Base-by-base conservation (phyloP, 2,888 invertebrate genomes). In the Andrena trimmerana region DNA sequence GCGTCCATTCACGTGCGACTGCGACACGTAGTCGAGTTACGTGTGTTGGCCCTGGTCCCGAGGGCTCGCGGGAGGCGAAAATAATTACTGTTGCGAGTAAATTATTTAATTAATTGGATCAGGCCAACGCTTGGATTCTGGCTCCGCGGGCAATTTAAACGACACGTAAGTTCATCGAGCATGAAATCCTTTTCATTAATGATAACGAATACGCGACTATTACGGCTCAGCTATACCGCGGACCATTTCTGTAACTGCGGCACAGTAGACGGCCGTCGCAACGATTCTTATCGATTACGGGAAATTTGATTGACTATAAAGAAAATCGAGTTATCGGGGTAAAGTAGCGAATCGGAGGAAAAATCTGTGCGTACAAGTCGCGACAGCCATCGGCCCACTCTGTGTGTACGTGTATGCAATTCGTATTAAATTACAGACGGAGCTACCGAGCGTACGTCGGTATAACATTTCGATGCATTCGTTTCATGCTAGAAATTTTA, bases 401-500 rank as follows among this genome's bases (percentile, higher is more conserved):
- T 31, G 31, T 13, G n/a, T 16, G 33, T 36, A 16, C 59, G 68
- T 57, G 33, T 59, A 42, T 52, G 73, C 72, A 65, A 83, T 31
- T 62, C 69, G 66, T 66, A 36, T 88, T 72, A 31, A 85, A 81
- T 85, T 86, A 65, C 86, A 77, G 76, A 74, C 62, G 24, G 62
- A 66, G 70, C 69, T 65, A 62, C 42, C 69, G n/a, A 36, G 66
- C 68, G 65, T 83, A 74, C 71, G 65, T 71, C 42, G 57, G 77
- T 79, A 73, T 78, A 77, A 86, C 62, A 74, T 85, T 78, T 82
- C 87, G 74, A 66, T 66, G 31, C 20, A 27, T 54, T 71, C 60
- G 33, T 59, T 50, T 27, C 27, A 10, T 29, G 29, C n/a, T n/a
- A 33, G 16, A 29, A 63, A 75, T 31, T 24, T 48, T 27, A 33